Percentiles rank a stretch among this genome's conserved stretches.
These are phyloP conservation scores for Pteronura brasiliensis DNA, from an alignment of 2,113 vertebrate species.

Conservation along the genomic window DNA sequence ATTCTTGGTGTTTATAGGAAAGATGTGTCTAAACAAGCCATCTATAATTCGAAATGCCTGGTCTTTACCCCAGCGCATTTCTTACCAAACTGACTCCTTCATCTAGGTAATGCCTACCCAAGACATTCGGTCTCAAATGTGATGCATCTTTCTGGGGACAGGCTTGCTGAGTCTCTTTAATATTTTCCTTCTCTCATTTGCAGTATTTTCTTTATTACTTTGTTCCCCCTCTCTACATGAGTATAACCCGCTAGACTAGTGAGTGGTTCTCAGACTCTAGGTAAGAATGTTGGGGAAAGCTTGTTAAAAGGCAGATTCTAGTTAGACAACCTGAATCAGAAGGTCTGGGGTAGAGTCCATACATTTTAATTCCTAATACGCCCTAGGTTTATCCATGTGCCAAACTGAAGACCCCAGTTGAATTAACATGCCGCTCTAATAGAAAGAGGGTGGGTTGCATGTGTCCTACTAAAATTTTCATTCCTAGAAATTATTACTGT, in stretches of 20 bases:
- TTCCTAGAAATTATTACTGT: neutral
- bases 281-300: no score
- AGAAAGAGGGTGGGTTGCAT: neutral
- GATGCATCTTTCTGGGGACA: neutral
- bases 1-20: neutral
- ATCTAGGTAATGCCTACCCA: neutral
- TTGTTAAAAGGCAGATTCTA: neutral
- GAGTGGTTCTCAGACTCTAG: neutral
- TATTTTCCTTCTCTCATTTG: neutral
- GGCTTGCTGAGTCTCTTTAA: neutral
- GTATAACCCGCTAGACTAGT: no score
- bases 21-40: accelerated
- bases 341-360: accelerated
- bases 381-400: no score
- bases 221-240: no score
- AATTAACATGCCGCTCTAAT: accelerated
- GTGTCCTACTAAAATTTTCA: neutral
- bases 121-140: neutral
- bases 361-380: neutral
- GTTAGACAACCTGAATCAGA: neutral
- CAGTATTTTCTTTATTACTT: neutral
- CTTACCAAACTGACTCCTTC: no score
- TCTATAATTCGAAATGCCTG: neutral
- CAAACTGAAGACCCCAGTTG: accelerated
- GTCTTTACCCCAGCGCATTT: neutral